A percentile compares a stretch with the other conserved stretches of the same genome.
phyloP scores from a whole-genome alignment of 2,113 vertebrate species.

The Argyrosomus japonicus region DNA sequence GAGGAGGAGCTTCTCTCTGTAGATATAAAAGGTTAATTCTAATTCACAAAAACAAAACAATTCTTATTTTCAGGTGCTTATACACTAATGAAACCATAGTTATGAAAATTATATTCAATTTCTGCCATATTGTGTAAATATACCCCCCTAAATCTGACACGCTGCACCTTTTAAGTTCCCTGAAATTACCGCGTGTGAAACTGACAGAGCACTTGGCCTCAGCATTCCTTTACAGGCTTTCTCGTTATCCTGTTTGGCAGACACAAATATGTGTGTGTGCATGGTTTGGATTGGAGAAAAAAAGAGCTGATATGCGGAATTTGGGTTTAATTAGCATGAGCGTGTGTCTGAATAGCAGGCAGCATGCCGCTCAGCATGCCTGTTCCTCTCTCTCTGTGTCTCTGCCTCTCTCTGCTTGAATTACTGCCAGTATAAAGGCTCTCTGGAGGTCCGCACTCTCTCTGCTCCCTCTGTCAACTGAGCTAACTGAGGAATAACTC shows the following conservation, averaged over 20 bases:
- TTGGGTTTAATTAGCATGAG: slow-evolving; percentile 69
- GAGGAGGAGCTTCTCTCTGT: too few relatives aligned
- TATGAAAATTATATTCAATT: too few relatives aligned
- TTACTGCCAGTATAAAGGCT: slow-evolving; percentile 64
- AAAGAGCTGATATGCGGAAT: slow-evolving; percentile 63
- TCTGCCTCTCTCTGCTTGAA: slow-evolving; percentile 59
- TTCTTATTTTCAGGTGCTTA: too few relatives aligned
- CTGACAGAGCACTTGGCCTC: background rate
- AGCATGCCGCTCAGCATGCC: slow-evolving; percentile 47
- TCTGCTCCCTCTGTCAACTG: slow-evolving; percentile 48
- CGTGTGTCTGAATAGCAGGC: slow-evolving; percentile 51
- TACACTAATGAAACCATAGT: too few relatives aligned
- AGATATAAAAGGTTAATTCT: too few relatives aligned
- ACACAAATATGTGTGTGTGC: background rate
- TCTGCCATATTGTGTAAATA: too few relatives aligned
- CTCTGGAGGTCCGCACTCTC: slow-evolving; percentile 51
- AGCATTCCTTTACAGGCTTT: background rate
- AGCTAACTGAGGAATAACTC: slow-evolving; percentile 66
- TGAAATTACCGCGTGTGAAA: background rate
- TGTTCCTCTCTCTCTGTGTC: slow-evolving; percentile 3
- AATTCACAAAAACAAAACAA: too few relatives aligned
- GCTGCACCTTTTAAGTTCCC: too few relatives aligned
- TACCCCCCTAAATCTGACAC: too few relatives aligned
- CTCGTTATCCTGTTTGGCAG: background rate
- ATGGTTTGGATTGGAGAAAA: slow-evolving; percentile 16